These are phyloP conservation scores for Zaprionus gabonicus DNA, from an alignment of 1,140 invertebrate species.

Conservation along the genomic window DNA sequence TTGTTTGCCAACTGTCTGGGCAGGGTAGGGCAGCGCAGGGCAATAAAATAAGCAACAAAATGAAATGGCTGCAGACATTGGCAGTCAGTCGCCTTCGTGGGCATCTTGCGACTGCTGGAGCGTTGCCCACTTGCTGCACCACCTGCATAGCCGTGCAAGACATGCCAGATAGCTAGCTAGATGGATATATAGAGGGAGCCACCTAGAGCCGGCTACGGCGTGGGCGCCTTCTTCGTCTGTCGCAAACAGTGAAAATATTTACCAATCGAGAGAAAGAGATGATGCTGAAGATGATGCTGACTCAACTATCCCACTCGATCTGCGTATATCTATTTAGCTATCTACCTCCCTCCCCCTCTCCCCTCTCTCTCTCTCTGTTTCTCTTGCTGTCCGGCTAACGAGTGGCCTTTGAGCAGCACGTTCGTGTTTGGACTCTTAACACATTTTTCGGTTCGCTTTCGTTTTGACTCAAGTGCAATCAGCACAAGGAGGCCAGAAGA, in stretches of 20 bases:
- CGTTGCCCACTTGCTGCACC: slow-evolving; percentile 37
- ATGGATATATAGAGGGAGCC: slow-evolving; percentile 1
- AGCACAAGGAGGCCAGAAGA: slow-evolving; percentile 38
- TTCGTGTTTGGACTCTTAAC: slow-evolving; percentile 81
- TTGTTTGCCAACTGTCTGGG: slow-evolving; percentile 76
- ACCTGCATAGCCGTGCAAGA: slow-evolving; percentile 32
- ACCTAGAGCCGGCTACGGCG: background rate
- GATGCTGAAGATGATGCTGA: slow-evolving; percentile 40
- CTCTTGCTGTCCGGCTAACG: slow-evolving; percentile 54
- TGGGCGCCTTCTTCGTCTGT: slow-evolving; percentile 44
- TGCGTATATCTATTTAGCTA: slow-evolving; percentile 10
- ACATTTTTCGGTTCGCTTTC: slow-evolving; percentile 67
- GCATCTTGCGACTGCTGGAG: slow-evolving; percentile 33
- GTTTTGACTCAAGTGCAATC: slow-evolving; percentile 69
- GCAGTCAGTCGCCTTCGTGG: slow-evolving; percentile 36
- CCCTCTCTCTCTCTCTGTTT: slow-evolving; percentile 6
- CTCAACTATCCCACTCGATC: slow-evolving; percentile 45
- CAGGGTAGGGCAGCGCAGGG: slow-evolving; percentile 23
- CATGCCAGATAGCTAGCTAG: background rate
- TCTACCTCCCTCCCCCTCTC: background rate
- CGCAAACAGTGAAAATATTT: slow-evolving; percentile 75
- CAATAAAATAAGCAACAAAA: slow-evolving; percentile 78
- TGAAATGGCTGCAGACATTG: slow-evolving; percentile 74
- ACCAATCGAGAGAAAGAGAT: slow-evolving; percentile 59
- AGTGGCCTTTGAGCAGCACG: slow-evolving; percentile 79